phyloP scores from a whole-genome alignment of 1,140 invertebrate genomes.

The Vollenhovia emeryi region DNA sequence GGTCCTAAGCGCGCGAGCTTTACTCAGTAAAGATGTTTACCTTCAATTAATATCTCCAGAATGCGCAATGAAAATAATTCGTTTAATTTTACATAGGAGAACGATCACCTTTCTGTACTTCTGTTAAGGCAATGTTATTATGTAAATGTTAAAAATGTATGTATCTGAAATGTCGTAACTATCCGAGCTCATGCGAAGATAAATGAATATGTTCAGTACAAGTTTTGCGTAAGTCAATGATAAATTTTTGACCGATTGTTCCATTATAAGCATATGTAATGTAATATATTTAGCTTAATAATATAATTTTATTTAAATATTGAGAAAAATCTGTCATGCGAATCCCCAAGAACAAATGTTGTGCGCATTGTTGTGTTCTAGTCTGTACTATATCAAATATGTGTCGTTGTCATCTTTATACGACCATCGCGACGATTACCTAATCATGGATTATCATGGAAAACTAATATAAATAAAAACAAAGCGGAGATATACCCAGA shows the following conservation, averaged over 20 bases:
- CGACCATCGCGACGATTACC: constrained; percentile 12
- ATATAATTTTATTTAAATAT: constrained; percentile 24
- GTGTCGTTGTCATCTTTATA: constrained; percentile 50
- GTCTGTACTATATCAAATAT: constrained; percentile 30
- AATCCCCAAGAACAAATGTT: background rate
- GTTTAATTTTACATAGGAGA: background rate
- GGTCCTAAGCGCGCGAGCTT: background rate
- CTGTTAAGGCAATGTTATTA: background rate
- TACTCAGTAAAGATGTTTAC: background rate
- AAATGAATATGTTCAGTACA: constrained; percentile 17
- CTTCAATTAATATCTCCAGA: background rate
- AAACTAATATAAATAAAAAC: constrained; percentile 19
- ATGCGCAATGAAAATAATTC: background rate
- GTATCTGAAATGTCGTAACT: background rate
- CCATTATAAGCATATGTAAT: constrained; percentile 10
- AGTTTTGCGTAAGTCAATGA: constrained; percentile 1
- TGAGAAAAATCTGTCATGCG: background rate
- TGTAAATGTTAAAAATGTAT: background rate
- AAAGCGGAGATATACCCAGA: constrained; percentile 2
- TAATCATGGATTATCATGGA: background rate
- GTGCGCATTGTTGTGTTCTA: constrained; percentile 17
- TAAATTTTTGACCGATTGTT: constrained; percentile 12
- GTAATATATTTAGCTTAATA: constrained; percentile 28
- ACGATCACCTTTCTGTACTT: background rate
- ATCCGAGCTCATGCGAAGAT: background rate